A percentile compares a stretch with the other conserved stretches of the same genome.
These are phyloP conservation scores for Andrena bucephala DNA, from an alignment of 2,888 invertebrate genomes.

Conservation along the genomic window DNA sequence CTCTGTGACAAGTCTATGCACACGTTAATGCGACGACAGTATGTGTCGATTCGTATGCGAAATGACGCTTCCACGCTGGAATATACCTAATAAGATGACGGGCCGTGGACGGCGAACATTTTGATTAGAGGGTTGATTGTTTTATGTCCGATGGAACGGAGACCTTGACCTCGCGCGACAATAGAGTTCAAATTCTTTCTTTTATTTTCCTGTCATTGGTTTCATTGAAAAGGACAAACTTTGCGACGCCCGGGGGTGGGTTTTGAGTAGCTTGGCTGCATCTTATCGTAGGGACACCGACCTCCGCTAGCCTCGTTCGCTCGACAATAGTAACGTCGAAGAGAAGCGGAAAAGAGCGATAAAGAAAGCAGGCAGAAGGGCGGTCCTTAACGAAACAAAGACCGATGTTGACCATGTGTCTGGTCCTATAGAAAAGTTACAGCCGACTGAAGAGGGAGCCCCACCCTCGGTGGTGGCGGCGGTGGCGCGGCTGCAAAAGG, in stretches of 20 bases:
- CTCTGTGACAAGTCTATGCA: constrained; percentile 9
- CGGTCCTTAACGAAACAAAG: constrained; percentile 79
- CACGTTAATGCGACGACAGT: constrained; percentile 7
- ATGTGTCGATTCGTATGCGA: constrained; percentile 45
- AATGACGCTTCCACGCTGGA: neutral
- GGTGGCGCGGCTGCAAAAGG: constrained; percentile 59
- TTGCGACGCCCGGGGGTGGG: neutral
- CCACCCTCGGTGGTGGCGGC: neutral
- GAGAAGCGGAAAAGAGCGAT: constrained; percentile 48
- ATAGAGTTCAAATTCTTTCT: neutral
- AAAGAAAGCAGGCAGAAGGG: constrained; percentile 54
- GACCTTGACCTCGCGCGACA: no score
- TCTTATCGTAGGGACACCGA: constrained; percentile 24
- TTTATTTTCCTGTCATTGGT: neutral
- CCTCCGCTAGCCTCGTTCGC: constrained; percentile 11
- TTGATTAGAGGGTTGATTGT: constrained; percentile 15
- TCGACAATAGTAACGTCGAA: constrained; percentile 27
- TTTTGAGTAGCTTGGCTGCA: constrained; percentile 20
- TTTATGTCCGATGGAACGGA: neutral
- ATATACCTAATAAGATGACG: constrained; percentile 21
- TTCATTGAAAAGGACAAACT: neutral
- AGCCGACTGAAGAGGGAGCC: constrained; percentile 60
- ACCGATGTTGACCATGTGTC: constrained; percentile 80
- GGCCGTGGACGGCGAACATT: neutral
- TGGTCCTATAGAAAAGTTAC: constrained; percentile 77